A percentile compares a stretch with the other conserved stretches of the same genome.
Evolutionary conservation across 2,113 vertebrate genomes (phyloP).

Genomic region (Halichoerus grypus): DNA sequence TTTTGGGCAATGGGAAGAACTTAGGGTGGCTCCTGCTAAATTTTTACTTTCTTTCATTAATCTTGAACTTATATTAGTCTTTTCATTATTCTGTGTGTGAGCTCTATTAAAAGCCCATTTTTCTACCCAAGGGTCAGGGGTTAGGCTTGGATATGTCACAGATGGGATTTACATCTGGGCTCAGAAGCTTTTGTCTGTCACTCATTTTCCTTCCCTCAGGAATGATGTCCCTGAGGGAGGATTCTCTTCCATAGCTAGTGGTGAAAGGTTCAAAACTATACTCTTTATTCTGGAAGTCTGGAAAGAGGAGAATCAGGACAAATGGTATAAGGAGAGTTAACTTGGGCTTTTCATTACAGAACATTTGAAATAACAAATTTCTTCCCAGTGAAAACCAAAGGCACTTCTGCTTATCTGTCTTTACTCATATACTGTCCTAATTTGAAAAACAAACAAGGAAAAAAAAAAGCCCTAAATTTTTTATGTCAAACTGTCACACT

Average conservation of each 20-base stretch:
- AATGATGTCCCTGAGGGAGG: slow-evolving; percentile 35
- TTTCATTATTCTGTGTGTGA: neutral
- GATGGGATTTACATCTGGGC: slow-evolving; percentile 15
- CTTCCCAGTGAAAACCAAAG: neutral
- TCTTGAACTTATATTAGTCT: neutral
- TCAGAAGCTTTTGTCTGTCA: slow-evolving; percentile 45
- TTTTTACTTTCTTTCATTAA: slow-evolving; percentile 6
- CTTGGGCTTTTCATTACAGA: slow-evolving; percentile 30
- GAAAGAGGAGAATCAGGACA: neutral
- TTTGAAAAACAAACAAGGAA: neutral
- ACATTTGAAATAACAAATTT: slow-evolving; percentile 12
- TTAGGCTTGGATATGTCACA: slow-evolving; percentile 11
- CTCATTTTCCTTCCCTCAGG: neutral
- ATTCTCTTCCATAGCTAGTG: slow-evolving; percentile 33
- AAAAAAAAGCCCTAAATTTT: neutral
- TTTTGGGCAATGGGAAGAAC: neutral
- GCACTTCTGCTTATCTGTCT: neutral
- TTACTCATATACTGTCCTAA: neutral
- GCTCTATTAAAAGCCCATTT: neutral
- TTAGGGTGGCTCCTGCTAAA: neutral
- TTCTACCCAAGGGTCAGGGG: neutral
- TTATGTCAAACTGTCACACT: neutral
- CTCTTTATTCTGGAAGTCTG: neutral
- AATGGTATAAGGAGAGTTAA: neutral
- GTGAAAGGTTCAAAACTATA: neutral